Evolutionary conservation across 1,140 invertebrate species (phyloP).

Genomic region (Brachionus rotundiformis): DNA sequence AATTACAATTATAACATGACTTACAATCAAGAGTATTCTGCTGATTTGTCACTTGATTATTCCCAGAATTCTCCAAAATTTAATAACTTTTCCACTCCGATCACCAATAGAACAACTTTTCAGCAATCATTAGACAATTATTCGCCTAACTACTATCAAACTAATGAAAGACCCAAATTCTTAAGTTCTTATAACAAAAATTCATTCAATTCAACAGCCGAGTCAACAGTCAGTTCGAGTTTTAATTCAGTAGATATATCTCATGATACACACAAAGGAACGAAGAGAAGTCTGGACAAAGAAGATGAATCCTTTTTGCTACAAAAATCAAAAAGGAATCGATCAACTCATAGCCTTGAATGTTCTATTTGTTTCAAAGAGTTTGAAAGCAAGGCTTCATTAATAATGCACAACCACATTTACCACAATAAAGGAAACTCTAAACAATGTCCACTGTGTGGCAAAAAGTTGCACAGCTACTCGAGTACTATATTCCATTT

Average conservation of each 20-base stretch:
- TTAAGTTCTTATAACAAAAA: no score
- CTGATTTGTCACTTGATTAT: not conserved
- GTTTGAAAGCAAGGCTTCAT: not conserved
- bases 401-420: constrained; percentile 32
- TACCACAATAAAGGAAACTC: constrained; percentile 29
- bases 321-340: not conserved
- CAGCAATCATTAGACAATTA: not conserved
- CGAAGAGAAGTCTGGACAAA: not conserved
- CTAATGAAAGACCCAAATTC: not conserved
- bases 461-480: constrained; percentile 15
- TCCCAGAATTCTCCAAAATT: not conserved
- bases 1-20: not conserved
- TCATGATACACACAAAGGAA: not conserved
- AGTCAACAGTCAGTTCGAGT: not conserved
- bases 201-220: not conserved
- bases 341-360: not conserved
- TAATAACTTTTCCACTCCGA: not conserved
- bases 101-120: not conserved
- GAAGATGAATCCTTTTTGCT: not conserved
- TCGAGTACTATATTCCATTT: constrained; percentile 63
- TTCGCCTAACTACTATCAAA: not conserved
- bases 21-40: not conserved
- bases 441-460: constrained; percentile 29
- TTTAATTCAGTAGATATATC: not conserved
- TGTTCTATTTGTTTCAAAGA: constrained; percentile 1